A percentile compares a stretch with the other conserved stretches of the same genome.
phyloP scores from a whole-genome alignment of 2,888 invertebrate genomes.

The Drosophila siamana region DNA sequence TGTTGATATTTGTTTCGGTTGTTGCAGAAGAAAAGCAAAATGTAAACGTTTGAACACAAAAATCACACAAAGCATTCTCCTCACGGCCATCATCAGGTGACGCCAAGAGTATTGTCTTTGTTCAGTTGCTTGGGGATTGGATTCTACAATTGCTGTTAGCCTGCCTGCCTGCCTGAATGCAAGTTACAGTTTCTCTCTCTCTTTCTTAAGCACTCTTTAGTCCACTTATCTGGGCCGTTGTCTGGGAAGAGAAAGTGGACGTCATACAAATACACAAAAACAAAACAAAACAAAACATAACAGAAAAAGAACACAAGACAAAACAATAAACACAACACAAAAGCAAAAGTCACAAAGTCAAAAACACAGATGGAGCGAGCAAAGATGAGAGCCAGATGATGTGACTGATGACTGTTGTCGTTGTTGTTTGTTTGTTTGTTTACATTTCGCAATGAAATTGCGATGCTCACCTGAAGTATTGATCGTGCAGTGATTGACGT shows the following conservation, averaged over 20 bases:
- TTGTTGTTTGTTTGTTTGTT: constrained; percentile 24
- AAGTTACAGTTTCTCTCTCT: constrained; percentile 2
- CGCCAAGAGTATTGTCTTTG: constrained; percentile 67
- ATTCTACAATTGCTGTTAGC: constrained; percentile 59
- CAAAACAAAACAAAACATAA: constrained; percentile 38
- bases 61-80: constrained; percentile 78
- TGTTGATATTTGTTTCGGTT: constrained; percentile 30
- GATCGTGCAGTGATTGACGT: constrained; percentile 85
- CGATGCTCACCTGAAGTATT: constrained; percentile 85
- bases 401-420: constrained; percentile 39
- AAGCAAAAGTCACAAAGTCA: constrained; percentile 61
- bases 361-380: constrained; percentile 43
- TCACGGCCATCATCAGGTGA: constrained; percentile 52
- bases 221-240: constrained; percentile 85
- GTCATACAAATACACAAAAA: constrained; percentile 62
- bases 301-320: constrained; percentile 48
- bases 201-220: constrained; percentile 53
- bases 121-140: constrained; percentile 75
- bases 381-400: constrained; percentile 43
- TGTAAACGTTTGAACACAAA: constrained; percentile 77
- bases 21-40: constrained; percentile 67
- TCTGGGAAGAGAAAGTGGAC: constrained; percentile 66
- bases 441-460: constrained; percentile 8
- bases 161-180: constrained; percentile 13
- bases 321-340: constrained; percentile 30